Conservation (phyloP, 1,140 invertebrate species). For the Globodera ellingtonae region DNA sequence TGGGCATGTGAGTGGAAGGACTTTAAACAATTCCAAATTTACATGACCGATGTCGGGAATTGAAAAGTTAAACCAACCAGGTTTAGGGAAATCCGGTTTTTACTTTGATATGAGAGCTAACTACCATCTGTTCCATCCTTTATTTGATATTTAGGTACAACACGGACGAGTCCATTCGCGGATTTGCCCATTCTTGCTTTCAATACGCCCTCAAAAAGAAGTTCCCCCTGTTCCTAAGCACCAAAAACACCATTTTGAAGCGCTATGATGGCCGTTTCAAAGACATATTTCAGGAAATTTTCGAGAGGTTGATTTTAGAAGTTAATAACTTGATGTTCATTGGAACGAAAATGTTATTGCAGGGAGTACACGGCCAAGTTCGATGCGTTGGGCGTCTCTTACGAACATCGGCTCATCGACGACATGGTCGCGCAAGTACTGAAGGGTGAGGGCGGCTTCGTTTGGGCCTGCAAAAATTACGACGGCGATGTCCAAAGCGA, state of each 20-base stretch:
- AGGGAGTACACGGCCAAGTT: constrained; percentile 83
- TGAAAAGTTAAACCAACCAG: too few relatives aligned
- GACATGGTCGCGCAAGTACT: constrained; percentile 98
- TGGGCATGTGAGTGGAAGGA: constrained; percentile 80
- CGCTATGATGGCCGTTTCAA: constrained; percentile 97
- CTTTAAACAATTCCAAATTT: constrained; percentile 3
- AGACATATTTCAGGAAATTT: constrained; percentile 98
- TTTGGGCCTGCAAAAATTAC: constrained; percentile 99
- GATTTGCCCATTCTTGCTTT: constrained; percentile 65
- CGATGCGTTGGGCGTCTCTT: constrained; percentile 87
- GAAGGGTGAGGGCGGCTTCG: constrained; percentile 97
- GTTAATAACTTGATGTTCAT: neutral
- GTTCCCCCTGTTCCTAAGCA: constrained; percentile 70
- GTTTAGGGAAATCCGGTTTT: too few relatives aligned
- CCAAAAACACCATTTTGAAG: constrained; percentile 98
- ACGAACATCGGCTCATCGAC: constrained; percentile 86
- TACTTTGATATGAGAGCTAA: too few relatives aligned
- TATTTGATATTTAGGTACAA: constrained; percentile 36
- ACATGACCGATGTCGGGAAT: neutral
- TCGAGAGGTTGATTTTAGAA: constrained; percentile 74
- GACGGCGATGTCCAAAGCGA: constrained; percentile 98
- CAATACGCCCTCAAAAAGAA: constrained; percentile 62
- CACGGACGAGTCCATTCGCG: constrained; percentile 53
- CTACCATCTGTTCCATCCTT: neutral
- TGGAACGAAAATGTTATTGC: constrained; percentile 53